phyloP scores from a whole-genome alignment of 2,797 vertebrate genomes.

The Gephyroberyx darwinii region DNA sequence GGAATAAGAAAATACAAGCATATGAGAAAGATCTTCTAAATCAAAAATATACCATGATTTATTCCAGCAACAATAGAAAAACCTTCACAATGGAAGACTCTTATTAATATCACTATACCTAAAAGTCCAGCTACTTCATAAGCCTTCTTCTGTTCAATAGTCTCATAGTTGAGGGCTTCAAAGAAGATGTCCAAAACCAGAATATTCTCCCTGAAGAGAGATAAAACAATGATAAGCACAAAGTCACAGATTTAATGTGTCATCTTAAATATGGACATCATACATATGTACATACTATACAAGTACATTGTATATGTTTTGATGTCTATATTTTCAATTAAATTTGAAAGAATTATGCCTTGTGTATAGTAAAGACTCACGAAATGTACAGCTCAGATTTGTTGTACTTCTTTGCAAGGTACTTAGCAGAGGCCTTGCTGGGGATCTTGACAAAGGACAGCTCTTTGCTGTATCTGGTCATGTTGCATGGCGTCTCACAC shows the following conservation, averaged over 20 bases:
- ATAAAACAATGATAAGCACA: slow-evolving; percentile 7
- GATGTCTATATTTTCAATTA: not conserved
- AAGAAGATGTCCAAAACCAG: slow-evolving; percentile 98
- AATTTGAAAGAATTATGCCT: not conserved
- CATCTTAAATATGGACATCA: not conserved
- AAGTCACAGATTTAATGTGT: not conserved
- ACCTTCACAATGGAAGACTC: not conserved
- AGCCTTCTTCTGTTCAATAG: slow-evolving; percentile 98
- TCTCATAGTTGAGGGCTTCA: slow-evolving; percentile 98
- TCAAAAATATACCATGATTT: not conserved
- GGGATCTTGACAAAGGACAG: slow-evolving; percentile 99
- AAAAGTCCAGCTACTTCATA: slow-evolving; percentile 97
- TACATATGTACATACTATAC: no score
- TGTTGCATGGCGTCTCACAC: slow-evolving; percentile 97
- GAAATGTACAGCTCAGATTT: slow-evolving; percentile 98
- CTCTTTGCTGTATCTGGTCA: slow-evolving; percentile 97
- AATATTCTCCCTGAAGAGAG: slow-evolving; percentile 90
- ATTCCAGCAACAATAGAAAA: not conserved
- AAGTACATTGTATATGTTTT: not conserved
- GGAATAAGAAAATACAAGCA: slow-evolving; percentile 40
- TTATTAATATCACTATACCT: slow-evolving; percentile 76
- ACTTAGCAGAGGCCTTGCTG: slow-evolving; percentile 98
- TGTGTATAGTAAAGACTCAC: slow-evolving; percentile 73
- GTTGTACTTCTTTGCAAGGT: slow-evolving; percentile 99
- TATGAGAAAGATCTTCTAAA: not conserved